Conservation (phyloP, 1,140 invertebrate genomes). For the Drosophila ohnishii region DNA sequence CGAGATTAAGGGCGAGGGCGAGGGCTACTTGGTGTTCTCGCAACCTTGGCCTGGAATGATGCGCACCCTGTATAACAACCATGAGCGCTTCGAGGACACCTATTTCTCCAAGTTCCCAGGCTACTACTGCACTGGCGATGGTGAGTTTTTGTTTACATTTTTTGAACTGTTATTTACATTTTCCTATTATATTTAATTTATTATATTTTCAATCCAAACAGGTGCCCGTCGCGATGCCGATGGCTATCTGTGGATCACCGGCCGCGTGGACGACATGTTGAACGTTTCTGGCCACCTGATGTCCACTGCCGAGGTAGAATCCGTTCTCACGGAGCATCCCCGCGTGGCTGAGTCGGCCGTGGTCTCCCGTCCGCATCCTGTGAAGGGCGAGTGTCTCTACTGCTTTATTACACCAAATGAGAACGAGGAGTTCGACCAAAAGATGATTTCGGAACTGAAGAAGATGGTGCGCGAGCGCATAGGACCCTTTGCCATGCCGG, state of each 20-base stretch:
- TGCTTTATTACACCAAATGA: constrained; percentile 96
- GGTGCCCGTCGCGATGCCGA: constrained; percentile 94
- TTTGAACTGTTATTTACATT: too few species aligned
- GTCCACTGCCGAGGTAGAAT: constrained; percentile 98
- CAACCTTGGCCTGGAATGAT: constrained; percentile 99
- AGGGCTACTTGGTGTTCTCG: constrained; percentile 97
- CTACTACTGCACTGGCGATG: constrained; percentile 98
- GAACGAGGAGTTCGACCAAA: constrained; percentile 87
- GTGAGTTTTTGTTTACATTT: constrained; percentile 84
- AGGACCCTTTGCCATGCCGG: constrained; percentile 97
- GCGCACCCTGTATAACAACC: constrained; percentile 95
- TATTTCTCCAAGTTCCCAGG: constrained; percentile 98
- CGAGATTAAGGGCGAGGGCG: constrained; percentile 93
- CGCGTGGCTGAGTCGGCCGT: constrained; percentile 96
- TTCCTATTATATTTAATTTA: background rate
- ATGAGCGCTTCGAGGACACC: constrained; percentile 95
- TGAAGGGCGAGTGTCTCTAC: constrained; percentile 98
- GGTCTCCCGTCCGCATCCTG: constrained; percentile 94
- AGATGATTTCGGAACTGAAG: constrained; percentile 90
- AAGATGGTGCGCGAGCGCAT: constrained; percentile 95
- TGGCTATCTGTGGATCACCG: constrained; percentile 98
- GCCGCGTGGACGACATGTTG: constrained; percentile 98
- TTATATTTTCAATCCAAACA: background rate
- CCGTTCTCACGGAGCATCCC: constrained; percentile 92
- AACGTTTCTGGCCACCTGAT: constrained; percentile 99